Evolutionary conservation across 2,113 vertebrate genomes (phyloP).

Genomic region (Callochromis pleurospilus): DNA sequence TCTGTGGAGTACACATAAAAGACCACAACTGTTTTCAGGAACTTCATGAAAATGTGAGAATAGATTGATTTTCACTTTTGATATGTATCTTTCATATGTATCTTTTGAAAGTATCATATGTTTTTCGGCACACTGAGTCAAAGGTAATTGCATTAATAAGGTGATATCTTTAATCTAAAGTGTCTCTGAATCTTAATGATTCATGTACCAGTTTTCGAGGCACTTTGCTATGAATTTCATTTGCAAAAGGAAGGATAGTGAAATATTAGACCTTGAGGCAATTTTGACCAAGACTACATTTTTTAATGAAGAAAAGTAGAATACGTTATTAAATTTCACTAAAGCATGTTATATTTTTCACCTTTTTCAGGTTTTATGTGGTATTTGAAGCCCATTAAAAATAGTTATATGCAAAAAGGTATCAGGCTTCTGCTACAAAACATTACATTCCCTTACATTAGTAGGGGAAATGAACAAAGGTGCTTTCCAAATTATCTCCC

Average conservation of each 20-base stretch:
- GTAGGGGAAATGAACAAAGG: not conserved
- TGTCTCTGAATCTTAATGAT: not conserved
- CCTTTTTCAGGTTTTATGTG: not conserved
- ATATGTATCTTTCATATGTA: not conserved
- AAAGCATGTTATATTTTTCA: not conserved
- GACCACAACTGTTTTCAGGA: not conserved
- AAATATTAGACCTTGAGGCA: constrained; percentile 9
- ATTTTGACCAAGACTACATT: not conserved
- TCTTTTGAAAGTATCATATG: not conserved
- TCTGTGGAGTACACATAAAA: not conserved
- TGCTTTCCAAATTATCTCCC: not conserved
- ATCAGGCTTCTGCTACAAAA: not conserved
- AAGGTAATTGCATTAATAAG: not conserved
- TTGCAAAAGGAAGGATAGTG: not conserved
- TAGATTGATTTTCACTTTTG: not conserved
- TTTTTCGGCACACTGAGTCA: not conserved
- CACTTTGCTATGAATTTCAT: not conserved
- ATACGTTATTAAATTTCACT: not conserved
- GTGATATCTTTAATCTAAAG: not conserved
- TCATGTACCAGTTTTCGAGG: not conserved
- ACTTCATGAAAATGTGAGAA: not conserved
- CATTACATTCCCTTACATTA: not conserved
- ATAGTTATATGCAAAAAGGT: not conserved
- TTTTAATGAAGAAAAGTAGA: constrained; percentile 9
- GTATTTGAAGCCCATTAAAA: not conserved